phyloP scores from a whole-genome alignment of 1,140 invertebrate genomes.

The Bemisia tabaci region DNA sequence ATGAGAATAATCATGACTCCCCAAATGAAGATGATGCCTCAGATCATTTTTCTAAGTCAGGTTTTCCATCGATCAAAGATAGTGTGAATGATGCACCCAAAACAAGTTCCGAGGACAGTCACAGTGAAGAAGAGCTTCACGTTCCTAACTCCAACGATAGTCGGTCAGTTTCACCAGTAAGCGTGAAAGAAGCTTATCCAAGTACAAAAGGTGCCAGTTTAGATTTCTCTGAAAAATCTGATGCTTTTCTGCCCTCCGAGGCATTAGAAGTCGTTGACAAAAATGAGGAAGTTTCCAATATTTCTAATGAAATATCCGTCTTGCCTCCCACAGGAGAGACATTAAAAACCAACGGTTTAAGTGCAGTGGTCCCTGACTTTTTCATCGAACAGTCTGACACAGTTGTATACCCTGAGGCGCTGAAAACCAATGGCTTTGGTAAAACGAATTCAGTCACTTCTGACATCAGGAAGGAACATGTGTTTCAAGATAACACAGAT shows the following conservation, averaged over 20 bases:
- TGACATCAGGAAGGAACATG: no score
- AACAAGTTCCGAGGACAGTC: background rate
- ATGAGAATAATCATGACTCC: no score
- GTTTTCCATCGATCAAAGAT: background rate
- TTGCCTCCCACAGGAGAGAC: background rate
- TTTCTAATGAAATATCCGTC: no score
- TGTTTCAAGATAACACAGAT: no score
- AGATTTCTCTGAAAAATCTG: background rate
- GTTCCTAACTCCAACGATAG: background rate
- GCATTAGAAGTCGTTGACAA: background rate
- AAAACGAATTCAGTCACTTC: background rate
- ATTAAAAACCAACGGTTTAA: background rate
- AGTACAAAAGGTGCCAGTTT: background rate
- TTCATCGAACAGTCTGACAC: background rate
- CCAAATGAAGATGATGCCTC: no score
- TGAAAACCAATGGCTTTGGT: background rate
- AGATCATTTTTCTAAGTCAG: background rate
- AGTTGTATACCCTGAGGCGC: background rate
- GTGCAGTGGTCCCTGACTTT: background rate
- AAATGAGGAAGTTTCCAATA: background rate
- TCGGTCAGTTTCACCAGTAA: no score
- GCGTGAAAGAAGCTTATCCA: background rate
- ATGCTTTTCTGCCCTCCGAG: background rate
- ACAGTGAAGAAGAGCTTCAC: background rate
- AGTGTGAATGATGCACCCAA: background rate